phyloP scores from a whole-genome alignment of 2,113 vertebrate genomes.

The Donacobius atricapilla region DNA sequence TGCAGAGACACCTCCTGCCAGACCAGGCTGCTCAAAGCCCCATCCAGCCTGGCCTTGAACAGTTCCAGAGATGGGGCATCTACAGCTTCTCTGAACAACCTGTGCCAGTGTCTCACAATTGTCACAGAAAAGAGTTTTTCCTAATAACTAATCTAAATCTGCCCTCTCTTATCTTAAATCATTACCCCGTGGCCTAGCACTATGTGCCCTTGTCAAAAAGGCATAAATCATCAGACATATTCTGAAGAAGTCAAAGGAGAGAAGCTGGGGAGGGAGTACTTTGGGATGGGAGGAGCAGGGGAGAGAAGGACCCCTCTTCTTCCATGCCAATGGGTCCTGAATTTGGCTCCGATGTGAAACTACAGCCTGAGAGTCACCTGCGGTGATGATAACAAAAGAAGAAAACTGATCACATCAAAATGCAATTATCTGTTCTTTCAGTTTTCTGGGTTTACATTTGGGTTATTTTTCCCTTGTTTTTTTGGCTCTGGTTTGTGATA shows the following conservation, averaged over 20 bases:
- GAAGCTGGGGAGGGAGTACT: not conserved
- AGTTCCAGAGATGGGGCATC: not conserved
- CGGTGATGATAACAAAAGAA: not conserved
- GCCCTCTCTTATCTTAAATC: not conserved
- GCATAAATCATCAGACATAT: not conserved
- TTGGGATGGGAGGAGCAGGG: fast-evolving
- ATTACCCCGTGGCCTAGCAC: not conserved
- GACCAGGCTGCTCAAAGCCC: not conserved
- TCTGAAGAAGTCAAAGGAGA: not conserved
- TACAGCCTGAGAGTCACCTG: not conserved
- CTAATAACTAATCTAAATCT: not conserved
- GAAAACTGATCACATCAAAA: not conserved
- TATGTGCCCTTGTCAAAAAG: not conserved
- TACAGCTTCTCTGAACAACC: not conserved
- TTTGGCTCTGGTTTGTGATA: not conserved
- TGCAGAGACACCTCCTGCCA: fast-evolving
- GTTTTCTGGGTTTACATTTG: not conserved
- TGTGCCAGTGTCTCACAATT: not conserved
- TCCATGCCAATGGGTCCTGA: not conserved
- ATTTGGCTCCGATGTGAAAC: not conserved
- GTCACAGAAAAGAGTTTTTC: not conserved
- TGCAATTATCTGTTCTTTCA: not conserved
- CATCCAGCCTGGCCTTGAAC: not conserved
- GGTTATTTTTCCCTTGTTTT: not conserved
- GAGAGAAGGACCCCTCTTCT: not conserved